Evolutionary conservation across 2,888 invertebrate genomes (phyloP).

Genomic region (Brachyopa scutellaris): DNA sequence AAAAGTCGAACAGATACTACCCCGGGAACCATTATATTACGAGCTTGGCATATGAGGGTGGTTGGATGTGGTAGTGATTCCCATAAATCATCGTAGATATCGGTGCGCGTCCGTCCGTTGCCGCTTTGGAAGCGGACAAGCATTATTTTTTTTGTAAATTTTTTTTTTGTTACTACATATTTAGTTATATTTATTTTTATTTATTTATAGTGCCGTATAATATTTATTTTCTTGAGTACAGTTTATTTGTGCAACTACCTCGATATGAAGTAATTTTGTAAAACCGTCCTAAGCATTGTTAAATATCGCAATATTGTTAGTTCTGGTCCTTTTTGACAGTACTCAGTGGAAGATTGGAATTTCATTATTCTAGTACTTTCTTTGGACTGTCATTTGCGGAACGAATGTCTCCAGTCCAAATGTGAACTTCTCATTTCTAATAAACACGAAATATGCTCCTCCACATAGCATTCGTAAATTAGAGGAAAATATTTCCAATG

Average conservation of each 20-base stretch:
- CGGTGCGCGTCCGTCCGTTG: constrained; percentile 27
- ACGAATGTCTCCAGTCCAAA: no score
- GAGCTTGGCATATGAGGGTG: constrained; percentile 77
- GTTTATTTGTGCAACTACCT: constrained; percentile 26
- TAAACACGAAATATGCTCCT: no score
- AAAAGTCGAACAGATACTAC: constrained; percentile 78
- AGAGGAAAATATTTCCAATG: no score
- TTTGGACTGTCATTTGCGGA: no score
- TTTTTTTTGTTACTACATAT: constrained; percentile 31
- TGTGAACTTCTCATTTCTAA: no score
- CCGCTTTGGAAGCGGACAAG: no score
- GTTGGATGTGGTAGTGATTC: constrained; percentile 8
- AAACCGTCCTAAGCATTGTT: constrained; percentile 41
- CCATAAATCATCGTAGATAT: constrained; percentile 16
- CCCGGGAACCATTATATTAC: constrained; percentile 79
- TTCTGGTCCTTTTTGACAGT: no score
- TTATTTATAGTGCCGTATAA: constrained; percentile 8
- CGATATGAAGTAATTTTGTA: constrained; percentile 1
- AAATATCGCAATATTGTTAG: no score
- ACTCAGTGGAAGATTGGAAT: no score
- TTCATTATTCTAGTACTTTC: no score
- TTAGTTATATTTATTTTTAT: constrained; percentile 38
- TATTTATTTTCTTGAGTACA: not conserved
- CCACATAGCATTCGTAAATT: no score
- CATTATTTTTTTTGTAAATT: constrained; percentile 19